A percentile compares a stretch with the other conserved stretches of the same genome.
These are phyloP conservation scores for Andrena cerasifolii DNA, from an alignment of 1,140 invertebrate genomes.

Conservation along the genomic window DNA sequence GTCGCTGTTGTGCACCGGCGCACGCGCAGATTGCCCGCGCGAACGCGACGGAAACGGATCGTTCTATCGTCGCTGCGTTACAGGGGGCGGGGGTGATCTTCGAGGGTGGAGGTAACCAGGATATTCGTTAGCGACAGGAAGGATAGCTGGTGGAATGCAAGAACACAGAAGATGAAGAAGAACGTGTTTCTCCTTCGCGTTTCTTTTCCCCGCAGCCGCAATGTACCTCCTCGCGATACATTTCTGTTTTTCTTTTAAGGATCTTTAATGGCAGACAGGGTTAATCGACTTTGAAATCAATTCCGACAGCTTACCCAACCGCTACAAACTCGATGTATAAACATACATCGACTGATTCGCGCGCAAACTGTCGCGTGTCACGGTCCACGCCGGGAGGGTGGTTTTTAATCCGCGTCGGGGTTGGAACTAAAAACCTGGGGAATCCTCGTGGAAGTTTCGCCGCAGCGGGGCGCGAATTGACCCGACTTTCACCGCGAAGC, in stretches of 20 bases:
- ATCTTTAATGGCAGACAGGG: too few species aligned
- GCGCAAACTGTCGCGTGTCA: background rate
- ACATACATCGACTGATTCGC: background rate
- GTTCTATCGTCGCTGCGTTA: slow-evolving; percentile 19
- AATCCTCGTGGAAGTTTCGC: slow-evolving; percentile 17
- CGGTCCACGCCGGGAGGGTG: background rate
- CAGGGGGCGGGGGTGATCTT: background rate
- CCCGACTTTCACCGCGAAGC: slow-evolving; percentile 49
- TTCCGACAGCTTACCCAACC: background rate
- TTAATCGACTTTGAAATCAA: background rate
- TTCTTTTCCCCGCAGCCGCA: too few species aligned
- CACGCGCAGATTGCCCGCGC: slow-evolving; percentile 39
- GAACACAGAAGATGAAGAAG: too few species aligned
- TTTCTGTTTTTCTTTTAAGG: too few species aligned
- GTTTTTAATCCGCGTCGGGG: slow-evolving; percentile 37
- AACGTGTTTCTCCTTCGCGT: too few species aligned
- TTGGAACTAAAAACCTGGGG: background rate
- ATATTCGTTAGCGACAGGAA: too few species aligned
- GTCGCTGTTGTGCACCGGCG: slow-evolving; percentile 42
- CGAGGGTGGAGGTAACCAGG: background rate
- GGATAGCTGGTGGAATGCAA: too few species aligned
- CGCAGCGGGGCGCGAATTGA: slow-evolving; percentile 33
- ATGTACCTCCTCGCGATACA: too few species aligned
- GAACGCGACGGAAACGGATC: slow-evolving; percentile 11
- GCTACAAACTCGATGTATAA: background rate